These are phyloP conservation scores for Syrmaticus mikado DNA, from an alignment of 2,113 vertebrate genomes.

Conservation along the genomic window DNA sequence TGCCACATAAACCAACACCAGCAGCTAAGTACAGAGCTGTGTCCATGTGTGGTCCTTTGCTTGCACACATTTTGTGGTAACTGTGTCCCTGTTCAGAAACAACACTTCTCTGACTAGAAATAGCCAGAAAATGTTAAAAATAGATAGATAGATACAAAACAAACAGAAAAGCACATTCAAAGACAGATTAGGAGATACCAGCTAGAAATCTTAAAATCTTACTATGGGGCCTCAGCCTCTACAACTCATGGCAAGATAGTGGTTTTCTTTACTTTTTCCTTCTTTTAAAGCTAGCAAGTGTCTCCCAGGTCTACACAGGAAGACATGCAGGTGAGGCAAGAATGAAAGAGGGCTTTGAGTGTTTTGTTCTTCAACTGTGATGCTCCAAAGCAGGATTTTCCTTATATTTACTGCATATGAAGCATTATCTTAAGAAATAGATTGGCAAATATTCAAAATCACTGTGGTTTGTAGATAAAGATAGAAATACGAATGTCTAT, in stretches of 20 bases:
- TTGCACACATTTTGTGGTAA: rapidly evolving
- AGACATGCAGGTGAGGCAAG: background rate
- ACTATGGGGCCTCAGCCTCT: background rate
- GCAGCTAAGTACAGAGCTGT: background rate
- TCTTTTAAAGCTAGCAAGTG: background rate
- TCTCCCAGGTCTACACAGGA: background rate
- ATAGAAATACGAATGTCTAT: background rate
- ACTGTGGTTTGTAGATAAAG: background rate
- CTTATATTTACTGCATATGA: background rate
- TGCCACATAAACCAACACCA: background rate
- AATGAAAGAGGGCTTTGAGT: background rate
- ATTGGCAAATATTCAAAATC: background rate
- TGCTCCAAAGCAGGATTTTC: background rate
- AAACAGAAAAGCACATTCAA: background rate
- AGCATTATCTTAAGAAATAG: background rate
- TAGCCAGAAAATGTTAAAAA: background rate
- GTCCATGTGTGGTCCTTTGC: rapidly evolving
- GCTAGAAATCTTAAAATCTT: background rate
- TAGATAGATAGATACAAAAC: too few species aligned
- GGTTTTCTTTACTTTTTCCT: background rate
- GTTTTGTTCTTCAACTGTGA: background rate
- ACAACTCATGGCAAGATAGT: background rate
- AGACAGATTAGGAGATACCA: background rate
- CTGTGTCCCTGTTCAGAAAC: background rate
- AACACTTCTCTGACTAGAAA: background rate